Base-by-base conservation (phyloP, 2,888 invertebrate species). In the Ceriagrion tenellum region DNA sequence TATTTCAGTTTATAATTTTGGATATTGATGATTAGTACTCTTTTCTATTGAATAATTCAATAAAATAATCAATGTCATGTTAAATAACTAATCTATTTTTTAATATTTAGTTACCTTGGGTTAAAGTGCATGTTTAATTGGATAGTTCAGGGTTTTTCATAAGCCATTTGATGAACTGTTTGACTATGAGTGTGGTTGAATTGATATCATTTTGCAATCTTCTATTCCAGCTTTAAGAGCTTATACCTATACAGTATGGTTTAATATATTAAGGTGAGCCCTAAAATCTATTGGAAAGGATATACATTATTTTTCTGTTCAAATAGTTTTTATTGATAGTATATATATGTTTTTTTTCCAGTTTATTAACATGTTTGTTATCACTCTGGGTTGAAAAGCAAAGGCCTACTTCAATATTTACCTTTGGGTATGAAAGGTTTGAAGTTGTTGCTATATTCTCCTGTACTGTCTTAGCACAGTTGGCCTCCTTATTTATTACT, bases 381-480 rank as follows among this genome's bases (percentile, higher is more conserved):
- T 95, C 96, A 3, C 59, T 95, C 23, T 96, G 96, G 95, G 95
- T 95, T 20, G 63, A 88, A 40, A 90, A 95, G 47, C 90, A 95
- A 23, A 56, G 81, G n/a, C 81, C 90, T n/a, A 95, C 90, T 56
- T 95, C 90, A 10, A 74, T 89, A 30, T 95, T 74, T 90, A 89
- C 95, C 4, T 95, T 95, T 95, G 96, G 96, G 56, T 96, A 96
- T 95, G 96, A 96, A 74, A 95, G 96, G 55, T 96, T 95, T 95
- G 95, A 96, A 95, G 96, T 96, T 12, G 95, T 96, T 95, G 96
- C 96, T 16, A 95, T 96, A 20, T 96, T 96, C 95, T 95, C 95
- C 40, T 95, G 95, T 91, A 96, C 95, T 35, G 95, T 96, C 26
- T 95, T 96, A 55, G 95, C 95, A 20, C 96, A 96, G 55, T 81